Base-by-base conservation (phyloP, 2,888 invertebrate species). In the Frankliniella intonsa region DNA sequence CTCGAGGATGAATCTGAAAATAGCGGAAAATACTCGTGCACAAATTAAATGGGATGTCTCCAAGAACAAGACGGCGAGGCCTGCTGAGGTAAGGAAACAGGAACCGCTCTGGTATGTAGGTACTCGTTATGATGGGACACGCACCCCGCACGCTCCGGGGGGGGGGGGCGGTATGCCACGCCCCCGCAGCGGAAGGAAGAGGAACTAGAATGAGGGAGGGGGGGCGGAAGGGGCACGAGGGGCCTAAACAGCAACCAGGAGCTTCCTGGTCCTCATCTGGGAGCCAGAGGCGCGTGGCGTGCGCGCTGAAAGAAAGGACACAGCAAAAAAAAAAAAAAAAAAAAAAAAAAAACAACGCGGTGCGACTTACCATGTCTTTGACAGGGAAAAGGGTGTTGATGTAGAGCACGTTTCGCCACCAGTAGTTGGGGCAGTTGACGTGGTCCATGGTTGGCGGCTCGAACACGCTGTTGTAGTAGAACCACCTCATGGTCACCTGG, bases 381-480 rank as follows among this genome's bases (percentile, higher is more conserved):
- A 94, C 94, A 0, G 95, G 95, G 87, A 94, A 95, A 25, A 95
- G 89, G 0, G 95, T 96, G 88, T 96, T 95, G 87, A 96, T 94
- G 86, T 96, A 96, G 1, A 96, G 89, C 79, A 95, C 89, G 88
- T 96, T 96, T 84, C 95, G 90, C 96, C 96, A 96, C 95, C 95
- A 96, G 87, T 93, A 95, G 85, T 93, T 91, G 25, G 94, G 94
- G 86, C 96, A 96, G 85, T 94, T 95, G 82, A 93, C 90, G 87
- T 95, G 93, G 89, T 95, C 95, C 87, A 91, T 90, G 0, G 95
- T 93, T 0, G 95, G 94, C 5, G 95, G 94, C 87, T 95, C 95
- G 87, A 95, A 95, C 69, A 96, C 93, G 0, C 95, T 94, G 88
- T 94, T 94, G 86, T 92, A 90, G 82, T 93, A 91, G 87, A 95